phyloP scores from a whole-genome alignment of 2,113 vertebrate genomes.

The Galemys pyrenaicus region DNA sequence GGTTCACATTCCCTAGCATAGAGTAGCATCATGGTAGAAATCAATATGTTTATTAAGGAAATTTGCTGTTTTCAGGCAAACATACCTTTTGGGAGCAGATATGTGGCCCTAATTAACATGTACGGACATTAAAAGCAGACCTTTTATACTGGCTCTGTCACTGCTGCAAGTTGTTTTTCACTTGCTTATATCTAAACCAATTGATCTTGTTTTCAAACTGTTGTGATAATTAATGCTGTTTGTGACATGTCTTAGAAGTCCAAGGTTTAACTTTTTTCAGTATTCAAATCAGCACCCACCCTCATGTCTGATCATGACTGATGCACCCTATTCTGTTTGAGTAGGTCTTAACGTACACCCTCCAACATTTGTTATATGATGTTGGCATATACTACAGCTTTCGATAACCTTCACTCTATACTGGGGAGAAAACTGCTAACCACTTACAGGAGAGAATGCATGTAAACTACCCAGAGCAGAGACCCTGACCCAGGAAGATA shows the following conservation, averaged over 20 bases:
- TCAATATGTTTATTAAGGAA: background rate
- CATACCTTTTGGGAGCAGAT: background rate
- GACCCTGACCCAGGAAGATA: background rate
- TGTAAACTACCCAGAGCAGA: background rate
- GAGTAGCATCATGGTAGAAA: background rate
- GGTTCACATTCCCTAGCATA: background rate
- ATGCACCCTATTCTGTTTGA: background rate
- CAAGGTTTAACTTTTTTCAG: background rate
- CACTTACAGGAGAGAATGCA: background rate
- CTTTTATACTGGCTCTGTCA: background rate
- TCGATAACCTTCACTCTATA: background rate
- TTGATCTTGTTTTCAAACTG: background rate
- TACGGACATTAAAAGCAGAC: background rate
- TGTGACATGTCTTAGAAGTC: background rate
- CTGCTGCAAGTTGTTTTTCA: background rate
- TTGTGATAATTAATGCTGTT: background rate
- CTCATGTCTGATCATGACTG: fast-evolving
- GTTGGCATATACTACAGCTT: no score
- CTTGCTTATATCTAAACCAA: background rate
- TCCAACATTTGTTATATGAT: no score
- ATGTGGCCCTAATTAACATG: background rate
- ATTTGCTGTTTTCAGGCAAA: background rate
- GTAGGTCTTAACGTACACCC: background rate
- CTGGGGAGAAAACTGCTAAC: background rate
- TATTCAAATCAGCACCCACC: background rate